phyloP scores from a whole-genome alignment of 2,888 invertebrate genomes.

The Steromphala cineraria region DNA sequence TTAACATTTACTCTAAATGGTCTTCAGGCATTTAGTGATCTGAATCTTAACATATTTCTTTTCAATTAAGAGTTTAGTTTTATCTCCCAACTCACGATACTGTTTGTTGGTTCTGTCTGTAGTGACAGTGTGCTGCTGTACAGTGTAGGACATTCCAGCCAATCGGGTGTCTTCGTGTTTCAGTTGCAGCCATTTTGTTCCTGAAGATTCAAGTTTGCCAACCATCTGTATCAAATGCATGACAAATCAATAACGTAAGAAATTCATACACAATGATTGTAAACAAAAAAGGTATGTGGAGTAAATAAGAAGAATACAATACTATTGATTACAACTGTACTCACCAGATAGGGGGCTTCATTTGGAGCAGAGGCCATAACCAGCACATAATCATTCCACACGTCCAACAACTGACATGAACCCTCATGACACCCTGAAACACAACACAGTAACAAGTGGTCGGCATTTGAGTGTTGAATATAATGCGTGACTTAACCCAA shows the following conservation, averaged over 20 bases:
- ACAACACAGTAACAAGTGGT: background rate
- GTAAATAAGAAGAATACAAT: too few relatives aligned
- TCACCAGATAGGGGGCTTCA: constrained; percentile 63
- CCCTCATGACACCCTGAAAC: constrained; percentile 36
- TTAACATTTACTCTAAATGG: too few relatives aligned
- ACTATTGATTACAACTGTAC: background rate
- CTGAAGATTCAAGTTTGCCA: constrained; percentile 45
- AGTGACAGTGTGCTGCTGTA: constrained; percentile 53
- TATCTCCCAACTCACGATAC: constrained; percentile 50
- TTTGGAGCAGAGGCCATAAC: constrained; percentile 59
- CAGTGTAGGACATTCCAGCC: constrained; percentile 59
- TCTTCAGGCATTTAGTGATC: too few relatives aligned
- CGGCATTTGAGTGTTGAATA: too few relatives aligned
- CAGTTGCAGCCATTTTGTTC: constrained; percentile 35
- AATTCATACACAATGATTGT: too few relatives aligned
- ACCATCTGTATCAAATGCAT: constrained; percentile 48
- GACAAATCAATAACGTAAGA: too few relatives aligned
- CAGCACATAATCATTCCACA: constrained; percentile 58
- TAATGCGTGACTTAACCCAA: too few relatives aligned
- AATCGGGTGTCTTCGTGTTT: constrained; percentile 45
- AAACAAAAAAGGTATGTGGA: too few relatives aligned
- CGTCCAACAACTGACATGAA: constrained; percentile 54
- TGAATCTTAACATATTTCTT: too few relatives aligned
- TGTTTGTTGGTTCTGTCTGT: constrained; percentile 50
- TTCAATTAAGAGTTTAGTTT: background rate